phyloP scores from a whole-genome alignment of 2,888 invertebrate genomes.

The Pecten maximus region DNA sequence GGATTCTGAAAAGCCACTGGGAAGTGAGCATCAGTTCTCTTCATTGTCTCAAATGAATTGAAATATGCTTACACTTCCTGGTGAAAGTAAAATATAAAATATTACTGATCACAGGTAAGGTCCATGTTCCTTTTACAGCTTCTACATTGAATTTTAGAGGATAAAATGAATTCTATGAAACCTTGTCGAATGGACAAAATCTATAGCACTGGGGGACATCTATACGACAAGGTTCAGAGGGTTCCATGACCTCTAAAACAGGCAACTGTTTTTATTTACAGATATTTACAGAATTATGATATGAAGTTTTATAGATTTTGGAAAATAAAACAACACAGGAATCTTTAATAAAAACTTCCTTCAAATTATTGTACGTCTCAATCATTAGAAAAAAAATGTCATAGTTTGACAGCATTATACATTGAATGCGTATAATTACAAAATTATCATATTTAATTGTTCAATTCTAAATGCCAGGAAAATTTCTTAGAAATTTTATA shows the following conservation, averaged over 20 bases:
- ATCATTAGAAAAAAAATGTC: not conserved
- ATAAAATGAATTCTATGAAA: not conserved
- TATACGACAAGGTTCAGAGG: not conserved
- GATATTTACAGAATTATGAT: not conserved
- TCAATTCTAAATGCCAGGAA: not conserved
- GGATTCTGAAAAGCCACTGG: constrained; percentile 19
- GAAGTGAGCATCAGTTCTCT: not conserved
- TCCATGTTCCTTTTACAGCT: not conserved
- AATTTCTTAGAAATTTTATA: not conserved
- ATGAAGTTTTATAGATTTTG: not conserved
- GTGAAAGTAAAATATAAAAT: not conserved
- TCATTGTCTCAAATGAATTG: constrained; percentile 26
- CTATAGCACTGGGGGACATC: not conserved
- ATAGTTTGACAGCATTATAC: not conserved
- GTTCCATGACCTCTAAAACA: not conserved
- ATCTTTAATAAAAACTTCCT: not conserved
- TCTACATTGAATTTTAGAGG: not conserved
- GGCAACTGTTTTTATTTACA: not conserved
- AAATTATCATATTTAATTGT: not conserved
- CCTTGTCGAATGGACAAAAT: not conserved
- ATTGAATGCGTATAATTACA: not conserved
- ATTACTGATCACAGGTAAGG: not conserved
- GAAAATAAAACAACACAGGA: not conserved
- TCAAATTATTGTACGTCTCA: not conserved
- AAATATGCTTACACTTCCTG: not conserved